Conservation (phyloP, 1,140 invertebrate species). For the Heliothis subflexa region DNA sequence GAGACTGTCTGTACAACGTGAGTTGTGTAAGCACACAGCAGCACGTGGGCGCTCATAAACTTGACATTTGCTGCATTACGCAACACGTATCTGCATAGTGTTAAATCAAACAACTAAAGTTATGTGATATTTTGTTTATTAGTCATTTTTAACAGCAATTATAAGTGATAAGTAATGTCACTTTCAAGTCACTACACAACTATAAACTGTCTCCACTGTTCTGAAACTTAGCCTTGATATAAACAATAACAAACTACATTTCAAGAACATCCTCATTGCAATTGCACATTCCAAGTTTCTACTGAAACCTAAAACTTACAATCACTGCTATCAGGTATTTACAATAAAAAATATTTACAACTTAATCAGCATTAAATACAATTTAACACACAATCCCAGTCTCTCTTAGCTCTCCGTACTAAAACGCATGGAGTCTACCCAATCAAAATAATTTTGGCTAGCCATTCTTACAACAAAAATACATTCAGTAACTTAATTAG, state of each 20-base stretch:
- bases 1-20: background rate
- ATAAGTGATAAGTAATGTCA: conserved; percentile 74
- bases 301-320: conserved; percentile 76
- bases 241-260: conserved; percentile 54
- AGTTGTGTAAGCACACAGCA: background rate
- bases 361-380: conserved; percentile 69
- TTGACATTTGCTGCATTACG: conserved; percentile 36
- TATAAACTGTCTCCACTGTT: conserved; percentile 40
- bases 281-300: conserved; percentile 63
- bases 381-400: conserved; percentile 49
- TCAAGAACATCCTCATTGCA: conserved; percentile 54
- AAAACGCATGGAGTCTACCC: conserved; percentile 86
- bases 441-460: conserved; percentile 57
- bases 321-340: conserved; percentile 77
- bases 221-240: conserved; percentile 30
- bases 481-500: conserved; percentile 50
- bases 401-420: conserved; percentile 80
- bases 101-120: conserved; percentile 47
- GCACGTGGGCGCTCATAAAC: conserved; percentile 30
- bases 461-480: conserved; percentile 46
- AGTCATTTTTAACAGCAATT: conserved; percentile 77
- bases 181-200: conserved; percentile 55
- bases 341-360: conserved; percentile 81
- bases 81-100: background rate
- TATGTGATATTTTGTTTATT: conserved; percentile 66